Conservation (phyloP, 2,113 vertebrate species). For the Empidonax traillii region DNA sequence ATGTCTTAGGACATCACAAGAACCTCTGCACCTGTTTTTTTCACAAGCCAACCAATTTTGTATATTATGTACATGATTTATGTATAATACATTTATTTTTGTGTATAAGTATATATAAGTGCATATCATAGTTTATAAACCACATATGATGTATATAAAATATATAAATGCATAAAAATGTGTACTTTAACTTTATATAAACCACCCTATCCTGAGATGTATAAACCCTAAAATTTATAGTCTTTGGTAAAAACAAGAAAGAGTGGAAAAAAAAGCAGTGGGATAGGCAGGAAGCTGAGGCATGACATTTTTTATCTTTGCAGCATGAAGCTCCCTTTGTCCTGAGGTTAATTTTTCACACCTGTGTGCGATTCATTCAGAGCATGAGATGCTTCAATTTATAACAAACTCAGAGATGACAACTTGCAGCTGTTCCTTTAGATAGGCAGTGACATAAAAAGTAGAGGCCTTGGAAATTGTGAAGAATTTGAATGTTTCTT, state of each 20-base stretch:
- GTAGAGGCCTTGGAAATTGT: neutral
- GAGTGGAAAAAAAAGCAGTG: fast-evolving
- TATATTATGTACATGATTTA: neutral
- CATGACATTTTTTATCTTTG: neutral
- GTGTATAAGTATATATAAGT: neutral
- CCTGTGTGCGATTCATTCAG: neutral
- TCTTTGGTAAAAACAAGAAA: neutral
- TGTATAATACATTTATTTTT: neutral
- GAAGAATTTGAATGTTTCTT: neutral
- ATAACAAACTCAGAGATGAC: neutral
- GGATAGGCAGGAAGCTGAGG: neutral
- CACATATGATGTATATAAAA: neutral
- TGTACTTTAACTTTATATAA: neutral
- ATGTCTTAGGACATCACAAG: neutral
- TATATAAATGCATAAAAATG: neutral
- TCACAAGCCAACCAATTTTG: neutral
- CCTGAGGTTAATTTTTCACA: neutral
- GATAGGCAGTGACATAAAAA: neutral
- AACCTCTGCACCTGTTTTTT: neutral
- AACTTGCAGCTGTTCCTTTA: slow-evolving; percentile 8
- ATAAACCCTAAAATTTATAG: neutral
- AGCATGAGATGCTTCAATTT: neutral
- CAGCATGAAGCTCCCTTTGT: neutral
- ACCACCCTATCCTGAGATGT: neutral
- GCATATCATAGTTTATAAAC: neutral